Conservation (phyloP, 2,797 vertebrate genomes). For the Coranthus polyacanthus region DNA sequence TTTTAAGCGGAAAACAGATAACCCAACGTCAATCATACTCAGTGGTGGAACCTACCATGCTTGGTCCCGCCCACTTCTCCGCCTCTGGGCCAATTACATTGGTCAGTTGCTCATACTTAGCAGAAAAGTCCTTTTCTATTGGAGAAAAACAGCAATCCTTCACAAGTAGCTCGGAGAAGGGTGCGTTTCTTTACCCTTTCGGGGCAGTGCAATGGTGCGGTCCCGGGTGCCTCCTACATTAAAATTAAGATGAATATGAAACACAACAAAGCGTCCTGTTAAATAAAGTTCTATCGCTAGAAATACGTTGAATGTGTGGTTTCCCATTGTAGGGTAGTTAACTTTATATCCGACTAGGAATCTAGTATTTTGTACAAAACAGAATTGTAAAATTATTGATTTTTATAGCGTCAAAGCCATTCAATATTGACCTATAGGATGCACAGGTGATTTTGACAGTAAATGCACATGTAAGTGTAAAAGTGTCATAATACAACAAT, state of each 20-base stretch:
- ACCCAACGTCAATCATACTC: slow-evolving; percentile 75
- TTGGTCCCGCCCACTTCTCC: slow-evolving; percentile 59
- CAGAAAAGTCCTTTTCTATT: slow-evolving; percentile 57
- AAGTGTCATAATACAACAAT: too few species aligned
- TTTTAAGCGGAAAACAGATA: slow-evolving; percentile 75
- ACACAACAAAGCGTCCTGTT: too few species aligned
- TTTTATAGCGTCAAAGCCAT: too few species aligned
- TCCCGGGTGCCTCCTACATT: too few species aligned
- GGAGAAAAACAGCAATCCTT: slow-evolving; percentile 60
- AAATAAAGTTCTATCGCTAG: too few species aligned
- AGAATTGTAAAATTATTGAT: too few species aligned
- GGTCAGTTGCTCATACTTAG: slow-evolving; percentile 17
- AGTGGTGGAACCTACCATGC: slow-evolving; percentile 69
- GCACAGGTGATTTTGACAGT: too few species aligned
- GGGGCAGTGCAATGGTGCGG: neutral
- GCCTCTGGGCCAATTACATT: slow-evolving; percentile 57
- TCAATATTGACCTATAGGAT: too few species aligned
- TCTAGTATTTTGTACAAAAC: neutral
- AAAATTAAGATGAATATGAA: too few species aligned
- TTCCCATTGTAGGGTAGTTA: too few species aligned
- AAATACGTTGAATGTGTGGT: too few species aligned
- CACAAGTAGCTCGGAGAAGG: slow-evolving; percentile 16
- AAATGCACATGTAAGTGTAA: too few species aligned
- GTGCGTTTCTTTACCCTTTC: slow-evolving; percentile 50
- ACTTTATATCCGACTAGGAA: neutral